phyloP scores from a whole-genome alignment of 1,140 invertebrate species.

The Onthophagus taurus region DNA sequence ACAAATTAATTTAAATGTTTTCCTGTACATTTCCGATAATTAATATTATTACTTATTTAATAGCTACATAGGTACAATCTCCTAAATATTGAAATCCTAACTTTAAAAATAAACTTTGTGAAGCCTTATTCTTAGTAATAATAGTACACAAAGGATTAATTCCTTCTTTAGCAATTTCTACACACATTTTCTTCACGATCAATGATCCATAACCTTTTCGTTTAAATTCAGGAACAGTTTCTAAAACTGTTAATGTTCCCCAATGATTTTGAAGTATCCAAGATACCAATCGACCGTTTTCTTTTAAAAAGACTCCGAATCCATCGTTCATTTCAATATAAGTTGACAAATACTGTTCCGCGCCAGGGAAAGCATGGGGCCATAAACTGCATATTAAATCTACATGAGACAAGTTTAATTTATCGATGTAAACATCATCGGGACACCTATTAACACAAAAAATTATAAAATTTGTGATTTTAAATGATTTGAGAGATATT shows the following conservation, averaged over 20 bases:
- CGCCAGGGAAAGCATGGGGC: constrained; percentile 27
- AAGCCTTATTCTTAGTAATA: constrained; percentile 24
- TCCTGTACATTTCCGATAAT: too few relatives aligned
- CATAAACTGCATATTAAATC: constrained; percentile 16
- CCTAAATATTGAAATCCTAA: constrained; percentile 25
- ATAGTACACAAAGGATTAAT: constrained; percentile 34
- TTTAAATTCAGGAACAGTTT: constrained; percentile 29
- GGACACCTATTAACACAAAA: constrained; percentile 24
- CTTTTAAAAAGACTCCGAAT: constrained; percentile 27
- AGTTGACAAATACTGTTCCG: constrained; percentile 23
- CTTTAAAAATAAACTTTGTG: constrained; percentile 30
- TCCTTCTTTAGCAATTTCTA: constrained; percentile 28
- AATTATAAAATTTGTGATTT: constrained; percentile 3
- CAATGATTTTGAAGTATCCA: constrained; percentile 32
- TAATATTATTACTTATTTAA: background rate
- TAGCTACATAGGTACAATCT: background rate
- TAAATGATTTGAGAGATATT: constrained; percentile 3
- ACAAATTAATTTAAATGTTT: too few relatives aligned
- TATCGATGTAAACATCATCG: constrained; percentile 23
- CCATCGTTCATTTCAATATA: constrained; percentile 30
- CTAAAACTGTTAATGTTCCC: constrained; percentile 33
- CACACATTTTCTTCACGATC: constrained; percentile 27
- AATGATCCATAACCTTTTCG: constrained; percentile 34
- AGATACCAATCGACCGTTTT: constrained; percentile 21
- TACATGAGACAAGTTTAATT: constrained; percentile 17